These are phyloP conservation scores for Matsumyia berberina DNA, from an alignment of 2,888 invertebrate genomes.

Conservation along the genomic window DNA sequence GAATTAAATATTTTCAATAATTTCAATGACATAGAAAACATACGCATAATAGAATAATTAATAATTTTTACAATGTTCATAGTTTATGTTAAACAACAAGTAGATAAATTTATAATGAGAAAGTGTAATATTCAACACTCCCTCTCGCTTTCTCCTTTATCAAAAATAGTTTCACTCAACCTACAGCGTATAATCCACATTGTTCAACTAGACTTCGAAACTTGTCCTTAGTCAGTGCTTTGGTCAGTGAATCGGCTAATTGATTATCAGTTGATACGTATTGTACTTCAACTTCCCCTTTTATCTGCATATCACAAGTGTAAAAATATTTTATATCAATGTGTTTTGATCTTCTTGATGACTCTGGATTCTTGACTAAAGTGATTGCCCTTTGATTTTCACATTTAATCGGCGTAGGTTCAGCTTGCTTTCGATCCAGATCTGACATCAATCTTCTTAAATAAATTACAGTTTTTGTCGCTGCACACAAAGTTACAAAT, in stretches of 20 bases:
- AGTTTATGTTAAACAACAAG: no score
- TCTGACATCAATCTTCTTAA: slow-evolving; percentile 25
- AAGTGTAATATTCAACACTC: slow-evolving; percentile 14
- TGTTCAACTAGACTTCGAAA: slow-evolving; percentile 1
- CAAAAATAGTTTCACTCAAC: no score
- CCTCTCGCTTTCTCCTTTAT: slow-evolving; percentile 34
- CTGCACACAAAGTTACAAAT: neutral
- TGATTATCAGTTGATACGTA: slow-evolving; percentile 26
- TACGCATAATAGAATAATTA: no score
- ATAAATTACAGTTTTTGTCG: neutral
- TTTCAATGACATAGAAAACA: no score
- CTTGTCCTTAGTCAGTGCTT: slow-evolving; percentile 38
- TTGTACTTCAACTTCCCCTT: slow-evolving; percentile 34
- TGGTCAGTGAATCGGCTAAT: slow-evolving; percentile 51
- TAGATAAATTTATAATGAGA: no score
- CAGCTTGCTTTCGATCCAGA: slow-evolving; percentile 16
- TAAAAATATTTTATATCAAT: slow-evolving; percentile 46
- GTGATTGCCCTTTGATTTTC: slow-evolving; percentile 61
- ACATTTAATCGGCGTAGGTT: slow-evolving; percentile 31
- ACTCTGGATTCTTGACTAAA: slow-evolving; percentile 49
- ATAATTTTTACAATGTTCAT: no score
- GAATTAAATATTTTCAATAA: no score
- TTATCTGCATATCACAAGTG: slow-evolving; percentile 34
- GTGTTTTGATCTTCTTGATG: slow-evolving; percentile 61
- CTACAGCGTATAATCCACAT: slow-evolving; percentile 1